These are phyloP conservation scores for Pedionomus torquatus DNA, from an alignment of 2,113 vertebrate species.

Conservation along the genomic window DNA sequence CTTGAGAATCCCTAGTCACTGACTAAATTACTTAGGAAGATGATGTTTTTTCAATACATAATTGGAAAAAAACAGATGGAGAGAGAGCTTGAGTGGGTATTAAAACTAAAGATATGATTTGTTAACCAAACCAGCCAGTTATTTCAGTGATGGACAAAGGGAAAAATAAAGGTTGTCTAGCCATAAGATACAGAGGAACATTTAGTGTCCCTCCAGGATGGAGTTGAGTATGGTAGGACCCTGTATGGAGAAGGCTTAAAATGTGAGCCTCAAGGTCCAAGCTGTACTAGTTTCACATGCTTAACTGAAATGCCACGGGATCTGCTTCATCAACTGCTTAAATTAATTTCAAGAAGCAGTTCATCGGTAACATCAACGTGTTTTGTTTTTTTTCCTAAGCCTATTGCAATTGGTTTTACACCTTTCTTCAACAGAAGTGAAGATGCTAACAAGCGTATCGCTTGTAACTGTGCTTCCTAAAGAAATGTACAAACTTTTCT, in stretches of 20 bases:
- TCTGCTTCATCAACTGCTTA: conserved; percentile 38
- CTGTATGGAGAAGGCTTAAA: background rate
- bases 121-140: background rate
- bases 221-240: background rate
- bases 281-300: background rate
- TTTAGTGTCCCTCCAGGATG: background rate
- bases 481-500: background rate
- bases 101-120: background rate
- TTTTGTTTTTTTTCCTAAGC: background rate
- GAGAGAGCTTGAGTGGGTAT: background rate
- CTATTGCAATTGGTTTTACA: background rate
- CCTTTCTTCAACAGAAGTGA: background rate
- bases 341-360: conserved; percentile 44
- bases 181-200: background rate
- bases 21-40: conserved; percentile 11
- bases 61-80: background rate
- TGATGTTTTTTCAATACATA: background rate
- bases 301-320: conserved; percentile 29
- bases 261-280: background rate
- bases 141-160: background rate
- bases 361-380: background rate
- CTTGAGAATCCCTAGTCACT: background rate
- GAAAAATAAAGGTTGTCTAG: background rate
- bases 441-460: accelerated
- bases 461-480: background rate